Conservation (phyloP, 2,888 invertebrate species). For the Alviniconcha strummeri region DNA sequence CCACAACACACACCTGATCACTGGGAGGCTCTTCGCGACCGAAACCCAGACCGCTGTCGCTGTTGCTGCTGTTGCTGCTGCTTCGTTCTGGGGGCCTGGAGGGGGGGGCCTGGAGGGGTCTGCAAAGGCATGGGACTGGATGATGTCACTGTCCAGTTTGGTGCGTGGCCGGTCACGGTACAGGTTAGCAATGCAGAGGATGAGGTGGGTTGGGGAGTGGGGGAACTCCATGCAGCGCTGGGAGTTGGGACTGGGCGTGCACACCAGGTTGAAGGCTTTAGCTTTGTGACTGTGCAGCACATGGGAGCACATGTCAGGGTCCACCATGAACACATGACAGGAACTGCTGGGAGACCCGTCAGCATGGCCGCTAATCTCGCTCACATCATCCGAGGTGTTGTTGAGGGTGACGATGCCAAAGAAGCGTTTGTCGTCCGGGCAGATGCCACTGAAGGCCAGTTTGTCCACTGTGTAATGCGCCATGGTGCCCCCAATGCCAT, state of each 20-base stretch:
- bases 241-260: slow-evolving; percentile 75
- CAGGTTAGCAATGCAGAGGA: slow-evolving; percentile 78
- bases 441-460: slow-evolving; percentile 91
- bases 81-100: slow-evolving; percentile 47
- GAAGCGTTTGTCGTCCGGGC: slow-evolving; percentile 91
- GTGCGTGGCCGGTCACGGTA: slow-evolving; percentile 72
- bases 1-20: slow-evolving; percentile 64
- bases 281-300: slow-evolving; percentile 86
- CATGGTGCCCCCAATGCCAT: slow-evolving; percentile 85
- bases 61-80: slow-evolving; percentile 89
- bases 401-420: slow-evolving; percentile 90
- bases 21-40: slow-evolving; percentile 70
- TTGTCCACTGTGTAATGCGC: slow-evolving; percentile 91
- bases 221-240: slow-evolving; percentile 90
- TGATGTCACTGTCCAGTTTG: slow-evolving; percentile 61
- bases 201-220: slow-evolving; percentile 82
- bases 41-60: slow-evolving; percentile 96
- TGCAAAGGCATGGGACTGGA: slow-evolving; percentile 62
- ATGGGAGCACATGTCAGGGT: slow-evolving; percentile 89
- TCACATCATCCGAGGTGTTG: slow-evolving; percentile 49
- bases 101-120: slow-evolving; percentile 52
- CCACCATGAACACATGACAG: slow-evolving; percentile 96
- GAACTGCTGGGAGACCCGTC: slow-evolving; percentile 76
- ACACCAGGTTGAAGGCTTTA: slow-evolving; percentile 79
- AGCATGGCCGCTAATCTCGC: slow-evolving; percentile 52